Base-by-base conservation (phyloP, 1,140 invertebrate genomes). In the Trichogramma pretiosum region DNA sequence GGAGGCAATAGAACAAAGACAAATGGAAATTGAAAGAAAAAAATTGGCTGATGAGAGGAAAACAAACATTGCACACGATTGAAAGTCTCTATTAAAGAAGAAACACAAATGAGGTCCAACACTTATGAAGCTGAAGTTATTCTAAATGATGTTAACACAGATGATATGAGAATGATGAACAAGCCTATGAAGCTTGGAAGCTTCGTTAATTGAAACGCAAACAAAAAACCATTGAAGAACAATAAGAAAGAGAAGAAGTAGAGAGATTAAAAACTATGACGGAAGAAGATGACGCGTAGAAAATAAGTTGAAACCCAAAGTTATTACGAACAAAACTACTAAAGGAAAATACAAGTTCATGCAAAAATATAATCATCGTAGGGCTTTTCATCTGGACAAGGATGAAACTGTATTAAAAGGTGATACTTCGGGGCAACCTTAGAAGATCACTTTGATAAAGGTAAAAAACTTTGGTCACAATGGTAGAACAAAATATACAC, bases 311-410 rank as follows among this genome's bases (percentile, higher is more conserved):
- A 98, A 98, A 75, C 95, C 95, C 0, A 96, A 95, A 72, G 39
- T 80, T 10, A 77, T 99, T 23, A 94, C 90, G 2, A 99, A 99
- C 72, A 95, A 97, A 68, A 84, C 89, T 2, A 77, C 82, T 2
- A 99, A 99, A 75, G 96, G 96, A 45, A 99, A 99, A 76, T 99
- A 99, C 75, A 98, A 98, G 66, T 99, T 98, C 71, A 72, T 99
- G 50, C 97, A 99, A 73, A 99, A 99, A 67, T 99, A 99, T 68
- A 99, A 96, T 66, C 97, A 99, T 77, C 83, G 97, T 59, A 96
- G 96, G 70, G 94, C 90, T 1, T 99, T 99, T 78, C 99, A 92
- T 67, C 75, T 99, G 76, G 91, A 98, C 62, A 82, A 87, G 59
- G 95, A 99, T 54, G 89, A 98, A 50, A 84, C 87, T 21, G 82